Evolutionary conservation across 2,888 invertebrate genomes (phyloP).

Genomic region (Pycnomerus fuliginosus): DNA sequence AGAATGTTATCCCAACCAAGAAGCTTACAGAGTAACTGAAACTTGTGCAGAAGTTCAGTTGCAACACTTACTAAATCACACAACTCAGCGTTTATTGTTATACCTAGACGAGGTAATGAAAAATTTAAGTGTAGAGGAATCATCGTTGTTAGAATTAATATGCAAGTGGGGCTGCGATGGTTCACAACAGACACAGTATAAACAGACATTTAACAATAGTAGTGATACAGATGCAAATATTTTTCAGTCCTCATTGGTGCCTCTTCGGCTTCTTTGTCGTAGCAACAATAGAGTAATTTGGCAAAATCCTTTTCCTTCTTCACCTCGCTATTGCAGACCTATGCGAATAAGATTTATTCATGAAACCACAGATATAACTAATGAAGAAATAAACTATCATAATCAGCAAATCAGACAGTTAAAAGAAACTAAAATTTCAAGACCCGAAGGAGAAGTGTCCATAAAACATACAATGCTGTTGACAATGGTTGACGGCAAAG

Average conservation of each 20-base stretch:
- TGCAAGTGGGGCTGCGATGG: conserved; percentile 34
- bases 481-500: conserved; percentile 36
- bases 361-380: conserved; percentile 33
- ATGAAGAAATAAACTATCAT: conserved; percentile 31
- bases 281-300: conserved; percentile 29
- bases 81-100: background rate
- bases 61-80: background rate
- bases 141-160: conserved; percentile 16
- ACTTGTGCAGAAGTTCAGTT: background rate
- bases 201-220: conserved; percentile 34
- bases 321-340: conserved; percentile 36
- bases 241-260: conserved; percentile 37
- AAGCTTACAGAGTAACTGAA: background rate
- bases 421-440: background rate
- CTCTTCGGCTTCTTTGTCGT: conserved; percentile 23
- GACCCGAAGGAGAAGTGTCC: background rate
- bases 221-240: conserved; percentile 30
- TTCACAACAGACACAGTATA: conserved; percentile 33
- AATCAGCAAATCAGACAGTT: conserved; percentile 4
- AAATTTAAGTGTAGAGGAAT: conserved; percentile 9
- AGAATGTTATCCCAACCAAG: background rate
- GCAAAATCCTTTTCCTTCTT: conserved; percentile 38
- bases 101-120: background rate
- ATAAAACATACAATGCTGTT: conserved; percentile 15
- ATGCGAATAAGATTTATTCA: conserved; percentile 35